A percentile compares a stretch with the other conserved stretches of the same genome.
Conservation (phyloP, 2,888 invertebrate species). For the Julus scandinavius region DNA sequence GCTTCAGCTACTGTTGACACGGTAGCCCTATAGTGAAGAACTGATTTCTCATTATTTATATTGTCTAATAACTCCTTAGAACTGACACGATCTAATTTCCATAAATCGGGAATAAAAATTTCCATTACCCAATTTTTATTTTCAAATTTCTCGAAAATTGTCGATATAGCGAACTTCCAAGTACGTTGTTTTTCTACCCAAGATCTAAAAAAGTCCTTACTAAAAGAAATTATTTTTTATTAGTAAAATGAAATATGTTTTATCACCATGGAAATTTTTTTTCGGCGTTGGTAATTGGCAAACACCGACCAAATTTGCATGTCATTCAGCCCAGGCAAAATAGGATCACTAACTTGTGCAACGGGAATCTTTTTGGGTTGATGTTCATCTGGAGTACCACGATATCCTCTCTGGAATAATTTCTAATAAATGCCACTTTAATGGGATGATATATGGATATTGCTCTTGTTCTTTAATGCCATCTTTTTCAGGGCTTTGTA, state of each 20-base stretch:
- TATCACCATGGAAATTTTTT: background rate
- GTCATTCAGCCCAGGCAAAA: background rate
- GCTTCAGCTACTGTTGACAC: too few species aligned
- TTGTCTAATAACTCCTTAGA: too few species aligned
- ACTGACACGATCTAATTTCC: background rate
- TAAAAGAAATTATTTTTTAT: background rate
- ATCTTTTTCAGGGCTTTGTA: background rate
- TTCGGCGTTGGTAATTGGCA: background rate
- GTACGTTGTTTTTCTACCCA: background rate
- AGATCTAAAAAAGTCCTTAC: background rate
- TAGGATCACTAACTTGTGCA: background rate
- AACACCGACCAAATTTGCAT: background rate
- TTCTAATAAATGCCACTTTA: conserved; percentile 18
- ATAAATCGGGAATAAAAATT: background rate
- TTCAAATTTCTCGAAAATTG: background rate
- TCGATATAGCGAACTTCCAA: background rate
- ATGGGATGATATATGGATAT: conserved; percentile 18
- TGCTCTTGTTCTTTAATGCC: background rate
- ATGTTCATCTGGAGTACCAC: background rate
- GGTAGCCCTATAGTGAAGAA: too few species aligned
- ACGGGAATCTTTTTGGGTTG: background rate
- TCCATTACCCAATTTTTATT: background rate
- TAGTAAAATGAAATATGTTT: conserved; percentile 17
- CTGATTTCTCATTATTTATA: too few species aligned
- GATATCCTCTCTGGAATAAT: conserved; percentile 18